A percentile compares a stretch with the other conserved stretches of the same genome.
These are phyloP conservation scores for Serilophus lunatus DNA, from an alignment of 2,113 vertebrate species.

Conservation along the genomic window DNA sequence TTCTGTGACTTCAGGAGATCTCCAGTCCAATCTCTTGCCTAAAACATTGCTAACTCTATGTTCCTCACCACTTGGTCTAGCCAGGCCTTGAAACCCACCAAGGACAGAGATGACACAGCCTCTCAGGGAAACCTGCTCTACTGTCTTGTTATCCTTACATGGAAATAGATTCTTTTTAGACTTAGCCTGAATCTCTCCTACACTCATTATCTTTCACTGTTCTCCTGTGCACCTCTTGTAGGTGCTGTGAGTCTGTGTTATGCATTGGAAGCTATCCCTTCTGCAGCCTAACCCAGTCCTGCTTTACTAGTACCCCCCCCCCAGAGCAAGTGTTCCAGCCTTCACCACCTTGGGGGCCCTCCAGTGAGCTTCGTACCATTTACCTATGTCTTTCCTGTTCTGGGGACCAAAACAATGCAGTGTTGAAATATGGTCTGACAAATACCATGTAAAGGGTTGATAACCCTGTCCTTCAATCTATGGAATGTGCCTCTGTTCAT, in stretches of 20 bases:
- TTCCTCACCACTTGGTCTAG: not conserved
- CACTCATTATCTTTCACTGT: not conserved
- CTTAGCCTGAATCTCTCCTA: not conserved
- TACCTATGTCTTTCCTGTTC: not conserved
- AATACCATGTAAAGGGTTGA: not conserved
- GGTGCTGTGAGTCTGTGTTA: not conserved
- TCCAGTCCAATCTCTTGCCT: fast-evolving
- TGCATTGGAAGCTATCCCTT: not conserved
- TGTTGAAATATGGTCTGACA: not conserved
- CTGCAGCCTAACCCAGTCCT: not conserved
- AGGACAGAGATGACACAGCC: not conserved
- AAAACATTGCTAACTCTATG: not conserved
- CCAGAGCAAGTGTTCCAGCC: not conserved
- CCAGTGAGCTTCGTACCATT: not conserved
- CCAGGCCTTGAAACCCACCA: not conserved
- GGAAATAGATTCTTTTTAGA: not conserved
- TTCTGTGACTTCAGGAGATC: not conserved
- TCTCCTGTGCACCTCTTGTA: not conserved
- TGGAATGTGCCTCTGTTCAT: fast-evolving
- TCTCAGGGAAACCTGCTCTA: not conserved
- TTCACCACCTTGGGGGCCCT: not conserved
- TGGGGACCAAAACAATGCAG: not conserved
- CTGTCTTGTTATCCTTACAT: fast-evolving
- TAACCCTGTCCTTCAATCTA: not conserved
- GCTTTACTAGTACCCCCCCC: not conserved